These are phyloP conservation scores for Callipepla californica DNA, from an alignment of 2,113 vertebrate species.

Conservation along the genomic window DNA sequence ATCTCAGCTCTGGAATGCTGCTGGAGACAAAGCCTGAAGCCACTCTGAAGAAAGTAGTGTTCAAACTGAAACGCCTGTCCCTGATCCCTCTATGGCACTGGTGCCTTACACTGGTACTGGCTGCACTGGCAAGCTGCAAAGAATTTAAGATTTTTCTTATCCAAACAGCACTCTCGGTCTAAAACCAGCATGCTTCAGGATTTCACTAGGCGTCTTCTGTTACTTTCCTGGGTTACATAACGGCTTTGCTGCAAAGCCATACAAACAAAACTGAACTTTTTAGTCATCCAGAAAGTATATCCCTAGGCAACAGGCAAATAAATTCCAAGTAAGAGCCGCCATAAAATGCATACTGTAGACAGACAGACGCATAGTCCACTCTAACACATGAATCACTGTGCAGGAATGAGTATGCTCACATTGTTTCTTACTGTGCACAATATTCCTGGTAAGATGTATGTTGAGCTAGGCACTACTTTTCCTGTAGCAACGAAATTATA, in stretches of 20 bases:
- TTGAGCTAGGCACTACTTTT: neutral
- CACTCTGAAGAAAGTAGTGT: fast-evolving
- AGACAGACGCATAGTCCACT: constrained; percentile 21
- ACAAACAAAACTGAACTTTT: constrained; percentile 61
- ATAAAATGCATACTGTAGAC: constrained; percentile 24
- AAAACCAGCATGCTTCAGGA: neutral
- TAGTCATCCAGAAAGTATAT: constrained; percentile 56
- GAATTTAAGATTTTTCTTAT: neutral
- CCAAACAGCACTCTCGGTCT: neutral
- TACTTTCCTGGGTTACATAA: constrained; percentile 10
- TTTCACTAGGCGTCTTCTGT: constrained; percentile 2
- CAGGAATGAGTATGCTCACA: neutral
- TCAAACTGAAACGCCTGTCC: neutral
- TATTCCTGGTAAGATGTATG: neutral
- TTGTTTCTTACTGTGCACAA: neutral
- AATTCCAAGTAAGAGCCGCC: constrained; percentile 43
- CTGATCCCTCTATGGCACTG: neutral
- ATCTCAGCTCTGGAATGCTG: neutral
- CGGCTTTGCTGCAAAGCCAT: neutral
- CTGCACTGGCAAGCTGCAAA: neutral
- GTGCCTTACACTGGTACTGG: neutral
- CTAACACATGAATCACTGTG: constrained; percentile 19
- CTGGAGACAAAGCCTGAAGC: neutral
- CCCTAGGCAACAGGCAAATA: constrained; percentile 56
- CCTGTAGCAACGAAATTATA: neutral